Percentiles rank a stretch among this genome's conserved stretches.
phyloP scores from a whole-genome alignment of 2,113 vertebrate genomes.

The Meriones unguiculatus region DNA sequence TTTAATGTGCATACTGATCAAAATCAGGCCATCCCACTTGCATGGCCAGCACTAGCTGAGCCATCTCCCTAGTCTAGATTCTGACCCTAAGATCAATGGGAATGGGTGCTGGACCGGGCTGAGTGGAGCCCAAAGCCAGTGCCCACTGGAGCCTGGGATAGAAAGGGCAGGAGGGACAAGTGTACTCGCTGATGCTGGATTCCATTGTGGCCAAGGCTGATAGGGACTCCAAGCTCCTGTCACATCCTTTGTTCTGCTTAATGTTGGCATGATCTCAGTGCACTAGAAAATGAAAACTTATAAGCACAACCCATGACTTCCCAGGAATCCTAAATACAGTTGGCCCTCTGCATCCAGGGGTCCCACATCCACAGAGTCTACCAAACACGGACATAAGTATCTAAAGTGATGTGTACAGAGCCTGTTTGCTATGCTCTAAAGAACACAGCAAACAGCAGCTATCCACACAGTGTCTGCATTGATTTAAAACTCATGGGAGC shows the following conservation, averaged over 20 bases:
- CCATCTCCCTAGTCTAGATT: background rate
- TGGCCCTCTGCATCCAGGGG: too few relatives aligned
- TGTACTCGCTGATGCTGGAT: accelerated
- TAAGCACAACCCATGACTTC: background rate
- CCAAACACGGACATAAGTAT: background rate
- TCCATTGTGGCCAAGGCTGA: background rate
- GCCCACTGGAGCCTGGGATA: accelerated
- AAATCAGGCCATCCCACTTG: background rate
- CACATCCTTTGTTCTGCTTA: background rate
- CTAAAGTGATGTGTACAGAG: background rate
- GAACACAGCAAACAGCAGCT: background rate
- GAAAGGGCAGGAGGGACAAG: accelerated
- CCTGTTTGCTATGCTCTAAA: background rate
- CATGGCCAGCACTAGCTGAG: background rate
- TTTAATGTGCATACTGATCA: background rate
- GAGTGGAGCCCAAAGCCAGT: accelerated
- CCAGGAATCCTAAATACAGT: background rate
- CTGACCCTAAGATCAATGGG: background rate
- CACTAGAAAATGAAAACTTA: background rate
- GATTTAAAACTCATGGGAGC: background rate
- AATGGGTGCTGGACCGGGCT: accelerated
- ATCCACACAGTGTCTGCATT: too few relatives aligned
- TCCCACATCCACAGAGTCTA: background rate
- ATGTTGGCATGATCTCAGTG: accelerated
- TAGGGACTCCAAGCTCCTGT: accelerated